Percentiles rank a stretch among this genome's conserved stretches.
Evolutionary conservation across 2,888 invertebrate genomes (phyloP).

Genomic region (Polydrusus pterygomalis): DNA sequence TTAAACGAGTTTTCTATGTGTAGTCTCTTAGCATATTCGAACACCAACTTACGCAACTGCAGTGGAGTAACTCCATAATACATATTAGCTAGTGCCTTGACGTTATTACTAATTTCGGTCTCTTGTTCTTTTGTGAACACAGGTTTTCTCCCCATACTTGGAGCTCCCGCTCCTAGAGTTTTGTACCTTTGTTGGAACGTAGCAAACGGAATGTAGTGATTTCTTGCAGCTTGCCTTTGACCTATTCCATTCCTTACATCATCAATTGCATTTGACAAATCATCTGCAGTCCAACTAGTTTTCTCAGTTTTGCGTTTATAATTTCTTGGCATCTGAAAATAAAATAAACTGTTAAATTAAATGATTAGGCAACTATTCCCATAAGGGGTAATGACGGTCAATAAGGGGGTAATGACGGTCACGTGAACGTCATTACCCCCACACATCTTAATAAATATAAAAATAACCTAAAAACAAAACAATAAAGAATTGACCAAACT

Average conservation of each 20-base stretch:
- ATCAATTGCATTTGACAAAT: background rate
- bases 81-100: background rate
- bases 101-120: background rate
- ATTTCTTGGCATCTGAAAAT: too few relatives aligned
- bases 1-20: background rate
- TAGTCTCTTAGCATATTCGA: background rate
- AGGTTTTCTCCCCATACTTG: slow-evolving; percentile 3
- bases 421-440: background rate
- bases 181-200: slow-evolving; percentile 1
- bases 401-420: slow-evolving; percentile 1
- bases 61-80: background rate
- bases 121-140: background rate
- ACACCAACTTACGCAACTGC: slow-evolving; percentile 1
- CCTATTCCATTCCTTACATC: background rate
- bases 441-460: background rate
- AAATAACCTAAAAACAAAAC: too few relatives aligned
- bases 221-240: background rate
- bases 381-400: too few relatives aligned
- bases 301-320: slow-evolving; percentile 1
- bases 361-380: too few relatives aligned
- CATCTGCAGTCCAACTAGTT: background rate
- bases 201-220: background rate
- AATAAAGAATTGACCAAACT: too few relatives aligned
- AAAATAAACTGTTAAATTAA: too few relatives aligned
- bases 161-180: too few relatives aligned